Conservation (phyloP, 1,140 invertebrate species). For the Patella vulgata region DNA sequence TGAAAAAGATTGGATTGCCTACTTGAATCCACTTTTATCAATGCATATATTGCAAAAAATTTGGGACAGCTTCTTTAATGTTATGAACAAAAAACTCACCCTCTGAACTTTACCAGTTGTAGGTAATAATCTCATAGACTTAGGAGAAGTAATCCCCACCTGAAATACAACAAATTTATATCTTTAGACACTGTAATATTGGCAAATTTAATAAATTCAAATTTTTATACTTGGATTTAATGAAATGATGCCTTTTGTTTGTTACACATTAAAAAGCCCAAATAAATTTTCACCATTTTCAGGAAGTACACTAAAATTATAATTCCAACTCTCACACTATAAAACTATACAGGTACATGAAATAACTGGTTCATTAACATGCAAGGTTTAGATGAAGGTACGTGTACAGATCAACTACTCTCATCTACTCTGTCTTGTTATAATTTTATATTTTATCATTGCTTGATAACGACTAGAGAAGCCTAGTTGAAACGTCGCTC, state of each 20-base stretch:
- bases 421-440: too few species aligned
- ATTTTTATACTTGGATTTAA: background rate
- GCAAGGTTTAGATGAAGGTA: too few species aligned
- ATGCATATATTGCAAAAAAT: too few species aligned
- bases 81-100: constrained; percentile 45
- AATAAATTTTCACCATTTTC: background rate
- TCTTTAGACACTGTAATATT: background rate
- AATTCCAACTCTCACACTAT: background rate
- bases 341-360: background rate
- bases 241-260: background rate
- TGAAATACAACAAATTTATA: constrained; percentile 26
- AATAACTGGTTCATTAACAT: background rate
- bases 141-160: constrained; percentile 58
- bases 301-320: background rate
- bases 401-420: background rate
- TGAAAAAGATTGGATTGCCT: too few species aligned
- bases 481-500: too few species aligned
- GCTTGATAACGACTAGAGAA: too few species aligned
- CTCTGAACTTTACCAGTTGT: constrained; percentile 58
- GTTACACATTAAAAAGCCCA: background rate
- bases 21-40: too few species aligned
- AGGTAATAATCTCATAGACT: constrained; percentile 59
- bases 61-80: too few species aligned
- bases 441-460: too few species aligned
- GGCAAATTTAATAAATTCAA: background rate